A percentile compares a stretch with the other conserved stretches of the same genome.
These are phyloP conservation scores for Acanthis flammea DNA, from an alignment of 2,797 vertebrate species.

Conservation along the genomic window DNA sequence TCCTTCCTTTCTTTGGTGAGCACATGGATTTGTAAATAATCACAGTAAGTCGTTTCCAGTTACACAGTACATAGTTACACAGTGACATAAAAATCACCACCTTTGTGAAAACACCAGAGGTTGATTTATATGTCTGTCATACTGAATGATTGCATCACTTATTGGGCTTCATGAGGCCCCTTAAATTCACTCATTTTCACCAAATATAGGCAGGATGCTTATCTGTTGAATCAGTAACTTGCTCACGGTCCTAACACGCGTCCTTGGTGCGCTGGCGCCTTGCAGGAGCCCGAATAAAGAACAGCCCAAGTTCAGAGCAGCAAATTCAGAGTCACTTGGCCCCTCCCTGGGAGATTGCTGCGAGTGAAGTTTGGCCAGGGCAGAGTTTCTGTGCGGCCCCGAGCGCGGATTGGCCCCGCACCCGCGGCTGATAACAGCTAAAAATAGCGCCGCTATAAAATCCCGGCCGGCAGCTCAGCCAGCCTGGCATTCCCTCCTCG, in stretches of 20 bases:
- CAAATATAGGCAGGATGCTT: neutral
- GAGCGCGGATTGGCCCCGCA: conserved; percentile 29
- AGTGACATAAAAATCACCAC: neutral
- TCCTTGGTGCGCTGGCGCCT: neutral
- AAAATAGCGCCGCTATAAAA: conserved; percentile 75
- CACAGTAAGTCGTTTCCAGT: neutral
- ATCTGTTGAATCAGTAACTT: neutral
- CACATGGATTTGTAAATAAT: neutral
- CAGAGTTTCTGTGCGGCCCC: conserved; percentile 41
- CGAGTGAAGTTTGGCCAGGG: conserved; percentile 51
- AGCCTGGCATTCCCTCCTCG: neutral
- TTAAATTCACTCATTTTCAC: neutral
- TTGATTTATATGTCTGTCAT: neutral
- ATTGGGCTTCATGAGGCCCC: neutral
- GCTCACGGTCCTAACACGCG: neutral
- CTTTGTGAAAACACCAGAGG: neutral
- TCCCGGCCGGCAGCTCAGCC: neutral
- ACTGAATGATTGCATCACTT: neutral
- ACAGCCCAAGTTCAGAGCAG: neutral
- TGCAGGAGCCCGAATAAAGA: neutral
- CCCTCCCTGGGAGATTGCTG: conserved; percentile 36
- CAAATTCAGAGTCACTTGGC: neutral
- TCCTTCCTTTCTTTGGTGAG: neutral
- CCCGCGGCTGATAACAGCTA: conserved; percentile 33
- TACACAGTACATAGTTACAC: neutral